Evolutionary conservation across 2,797 vertebrate species (phyloP).

Genomic region (Psittacula echo): DNA sequence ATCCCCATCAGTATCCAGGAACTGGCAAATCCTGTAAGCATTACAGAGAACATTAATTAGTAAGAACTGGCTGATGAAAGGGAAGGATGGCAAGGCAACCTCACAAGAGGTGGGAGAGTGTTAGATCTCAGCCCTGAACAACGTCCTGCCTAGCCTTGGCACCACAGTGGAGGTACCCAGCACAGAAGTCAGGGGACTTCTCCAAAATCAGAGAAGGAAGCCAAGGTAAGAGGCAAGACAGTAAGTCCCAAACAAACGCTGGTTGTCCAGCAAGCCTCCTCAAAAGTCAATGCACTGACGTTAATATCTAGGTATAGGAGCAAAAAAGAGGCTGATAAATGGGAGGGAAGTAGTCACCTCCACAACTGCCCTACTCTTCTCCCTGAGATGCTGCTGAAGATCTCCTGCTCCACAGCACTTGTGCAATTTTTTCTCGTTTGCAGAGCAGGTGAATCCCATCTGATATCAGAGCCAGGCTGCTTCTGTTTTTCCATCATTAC

Average conservation of each 20-base stretch:
- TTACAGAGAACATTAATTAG: background rate
- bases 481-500: background rate
- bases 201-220: background rate
- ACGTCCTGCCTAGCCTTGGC: background rate
- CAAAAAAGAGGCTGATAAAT: background rate
- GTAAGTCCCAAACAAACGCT: background rate
- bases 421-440: background rate
- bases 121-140: background rate
- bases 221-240: background rate
- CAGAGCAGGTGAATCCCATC: background rate
- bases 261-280: background rate
- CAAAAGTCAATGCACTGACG: background rate
- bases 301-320: background rate
- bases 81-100: background rate
- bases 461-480: background rate
- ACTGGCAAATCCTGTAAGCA: constrained; percentile 12
- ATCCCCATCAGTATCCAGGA: background rate
- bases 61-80: background rate
- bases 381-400: background rate
- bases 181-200: background rate
- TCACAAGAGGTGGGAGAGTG: rapidly evolving
- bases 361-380: background rate
- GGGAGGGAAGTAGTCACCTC: background rate
- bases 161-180: rapidly evolving
- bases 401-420: background rate